Percentiles rank a stretch among this genome's conserved stretches.
Conservation (phyloP, 2,888 invertebrate genomes). For the Corbicula japonica region DNA sequence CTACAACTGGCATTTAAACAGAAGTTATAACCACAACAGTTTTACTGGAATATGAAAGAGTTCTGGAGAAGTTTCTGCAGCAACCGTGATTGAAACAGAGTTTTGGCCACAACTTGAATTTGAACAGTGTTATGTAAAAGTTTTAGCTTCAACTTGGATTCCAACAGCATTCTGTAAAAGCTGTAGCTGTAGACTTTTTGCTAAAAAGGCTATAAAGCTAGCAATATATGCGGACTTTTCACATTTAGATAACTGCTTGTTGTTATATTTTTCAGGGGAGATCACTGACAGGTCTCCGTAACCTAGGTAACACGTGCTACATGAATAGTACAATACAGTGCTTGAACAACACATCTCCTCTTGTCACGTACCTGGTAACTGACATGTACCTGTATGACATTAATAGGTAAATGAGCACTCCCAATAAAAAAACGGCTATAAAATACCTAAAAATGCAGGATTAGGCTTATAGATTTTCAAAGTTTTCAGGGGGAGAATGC, state of each 20-base stretch:
- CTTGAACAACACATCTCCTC: slow-evolving; percentile 93
- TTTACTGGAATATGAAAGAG: no score
- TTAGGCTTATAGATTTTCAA: no score
- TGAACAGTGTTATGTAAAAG: neutral
- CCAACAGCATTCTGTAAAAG: neutral
- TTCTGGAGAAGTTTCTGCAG: no score
- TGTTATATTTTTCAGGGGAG: slow-evolving; percentile 75
- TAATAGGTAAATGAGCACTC: slow-evolving; percentile 79
- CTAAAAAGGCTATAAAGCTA: neutral
- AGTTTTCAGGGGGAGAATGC: no score
- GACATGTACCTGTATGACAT: slow-evolving; percentile 89
- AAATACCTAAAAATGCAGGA: no score
- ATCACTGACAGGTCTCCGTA: slow-evolving; percentile 94
- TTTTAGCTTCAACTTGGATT: neutral
- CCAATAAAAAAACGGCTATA: no score
- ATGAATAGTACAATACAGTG: slow-evolving; percentile 98
- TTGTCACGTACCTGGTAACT: slow-evolving; percentile 92
- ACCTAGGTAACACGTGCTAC: slow-evolving; percentile 98
- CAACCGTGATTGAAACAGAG: no score
- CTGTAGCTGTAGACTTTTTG: neutral
- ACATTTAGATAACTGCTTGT: no score
- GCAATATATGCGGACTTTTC: neutral
- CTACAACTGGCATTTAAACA: no score
- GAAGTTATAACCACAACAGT: no score
- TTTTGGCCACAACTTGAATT: no score